Conservation (phyloP, 2,797 vertebrate species). For the Arrhamphus sclerolepis region DNA sequence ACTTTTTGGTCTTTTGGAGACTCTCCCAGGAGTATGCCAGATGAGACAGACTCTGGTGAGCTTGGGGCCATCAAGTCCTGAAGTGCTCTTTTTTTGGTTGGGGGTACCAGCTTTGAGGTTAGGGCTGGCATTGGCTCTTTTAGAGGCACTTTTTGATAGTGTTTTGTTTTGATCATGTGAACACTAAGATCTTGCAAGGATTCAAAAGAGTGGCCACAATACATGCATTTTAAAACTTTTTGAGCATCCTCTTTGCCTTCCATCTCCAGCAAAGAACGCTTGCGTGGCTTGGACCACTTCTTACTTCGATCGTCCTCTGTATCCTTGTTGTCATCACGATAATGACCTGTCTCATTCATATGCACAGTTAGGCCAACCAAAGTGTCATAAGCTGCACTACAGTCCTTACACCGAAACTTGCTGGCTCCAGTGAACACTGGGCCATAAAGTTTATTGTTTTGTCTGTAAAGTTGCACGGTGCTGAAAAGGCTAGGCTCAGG, state of each 20-base stretch:
- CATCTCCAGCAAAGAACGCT: constrained; percentile 97
- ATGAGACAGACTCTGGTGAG: constrained; percentile 89
- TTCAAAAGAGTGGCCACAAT: constrained; percentile 98
- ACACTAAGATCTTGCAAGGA: constrained; percentile 98
- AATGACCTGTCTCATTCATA: constrained; percentile 98
- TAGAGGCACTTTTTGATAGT: constrained; percentile 99
- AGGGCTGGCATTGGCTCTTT: constrained; percentile 98
- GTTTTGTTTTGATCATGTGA: constrained; percentile 99
- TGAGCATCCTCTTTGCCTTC: constrained; percentile 98
- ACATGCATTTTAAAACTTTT: constrained; percentile 99
- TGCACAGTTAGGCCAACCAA: constrained; percentile 96
- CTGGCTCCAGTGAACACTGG: constrained; percentile 97
- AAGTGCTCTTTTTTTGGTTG: constrained; percentile 94
- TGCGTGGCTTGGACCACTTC: constrained; percentile 96
- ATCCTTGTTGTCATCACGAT: constrained; percentile 97
- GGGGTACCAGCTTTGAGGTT: constrained; percentile 91
- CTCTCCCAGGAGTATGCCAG: constrained; percentile 81
- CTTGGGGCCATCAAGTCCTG: constrained; percentile 92
- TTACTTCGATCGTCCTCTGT: constrained; percentile 91
- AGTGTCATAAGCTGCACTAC: constrained; percentile 96
- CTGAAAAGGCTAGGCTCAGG: constrained; percentile 98
- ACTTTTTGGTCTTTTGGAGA: constrained; percentile 92
- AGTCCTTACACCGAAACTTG: constrained; percentile 98
- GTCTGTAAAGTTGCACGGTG: constrained; percentile 96
- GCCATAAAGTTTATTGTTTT: constrained; percentile 97